Percentiles rank a stretch among this genome's conserved stretches.
phyloP scores from a whole-genome alignment of 2,113 vertebrate species.

The Euleptes europaea region DNA sequence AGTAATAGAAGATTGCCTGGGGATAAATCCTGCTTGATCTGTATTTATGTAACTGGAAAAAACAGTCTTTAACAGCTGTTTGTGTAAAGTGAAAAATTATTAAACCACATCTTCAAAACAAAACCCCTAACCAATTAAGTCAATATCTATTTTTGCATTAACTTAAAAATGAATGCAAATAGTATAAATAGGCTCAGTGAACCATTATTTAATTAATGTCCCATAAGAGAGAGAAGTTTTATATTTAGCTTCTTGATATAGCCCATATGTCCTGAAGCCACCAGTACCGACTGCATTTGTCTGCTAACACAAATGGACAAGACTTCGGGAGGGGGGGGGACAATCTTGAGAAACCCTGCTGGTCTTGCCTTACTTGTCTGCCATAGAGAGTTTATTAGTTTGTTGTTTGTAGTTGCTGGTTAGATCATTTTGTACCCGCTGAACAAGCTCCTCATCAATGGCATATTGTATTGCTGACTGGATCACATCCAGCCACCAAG shows the following conservation, averaged over 20 bases:
- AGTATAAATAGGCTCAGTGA: conserved; percentile 1
- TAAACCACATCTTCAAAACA: conserved; percentile 14
- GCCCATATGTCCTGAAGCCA: conserved; percentile 17
- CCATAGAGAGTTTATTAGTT: conserved; percentile 89
- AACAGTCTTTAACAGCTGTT: too few species aligned
- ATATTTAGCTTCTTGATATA: conserved; percentile 32
- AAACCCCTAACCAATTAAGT: too few species aligned
- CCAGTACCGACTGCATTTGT: neutral
- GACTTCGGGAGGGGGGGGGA: neutral
- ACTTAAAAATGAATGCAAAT: too few species aligned
- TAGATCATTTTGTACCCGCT: conserved; percentile 92
- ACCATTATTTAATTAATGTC: conserved; percentile 30
- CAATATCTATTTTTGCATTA: too few species aligned
- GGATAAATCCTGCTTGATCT: too few species aligned
- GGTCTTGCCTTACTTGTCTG: conserved; percentile 88
- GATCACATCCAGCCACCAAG: conserved; percentile 96
- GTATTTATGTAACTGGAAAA: too few species aligned
- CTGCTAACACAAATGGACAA: conserved; percentile 4
- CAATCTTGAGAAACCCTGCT: neutral
- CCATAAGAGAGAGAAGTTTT: too few species aligned
- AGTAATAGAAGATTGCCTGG: too few species aligned
- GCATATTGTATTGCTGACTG: conserved; percentile 85
- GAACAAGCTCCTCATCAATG: conserved; percentile 90
- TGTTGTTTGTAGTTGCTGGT: conserved; percentile 92
- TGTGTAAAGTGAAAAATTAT: neutral